phyloP scores from a whole-genome alignment of 2,797 vertebrate species.

The Cryptoblepharus egeriae region DNA sequence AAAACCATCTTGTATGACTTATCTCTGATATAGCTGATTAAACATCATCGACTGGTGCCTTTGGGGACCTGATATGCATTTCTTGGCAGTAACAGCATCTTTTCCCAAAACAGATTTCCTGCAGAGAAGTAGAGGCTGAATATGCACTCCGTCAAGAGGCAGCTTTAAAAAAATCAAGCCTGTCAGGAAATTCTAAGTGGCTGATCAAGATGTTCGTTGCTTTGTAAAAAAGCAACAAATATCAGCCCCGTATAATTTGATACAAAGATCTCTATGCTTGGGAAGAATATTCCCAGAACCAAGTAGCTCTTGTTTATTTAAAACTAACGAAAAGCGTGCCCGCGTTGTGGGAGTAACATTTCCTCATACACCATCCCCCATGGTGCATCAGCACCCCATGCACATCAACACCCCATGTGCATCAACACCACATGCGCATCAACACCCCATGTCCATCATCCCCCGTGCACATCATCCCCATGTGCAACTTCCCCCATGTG shows the following conservation, averaged over 20 bases:
- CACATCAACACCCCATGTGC: too few species aligned
- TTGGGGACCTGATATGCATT: constrained; percentile 53
- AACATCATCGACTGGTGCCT: constrained; percentile 49
- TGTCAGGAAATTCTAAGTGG: constrained; percentile 55
- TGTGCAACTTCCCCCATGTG: too few species aligned
- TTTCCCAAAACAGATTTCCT: constrained; percentile 66
- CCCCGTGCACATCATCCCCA: too few species aligned
- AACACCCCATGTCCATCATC: too few species aligned
- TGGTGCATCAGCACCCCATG: too few species aligned
- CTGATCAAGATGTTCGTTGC: rapidly evolving
- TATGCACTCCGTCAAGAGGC: constrained; percentile 29
- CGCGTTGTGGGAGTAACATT: too few species aligned
- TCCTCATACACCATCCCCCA: too few species aligned
- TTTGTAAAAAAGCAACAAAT: not conserved
- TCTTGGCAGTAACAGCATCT: constrained; percentile 50
- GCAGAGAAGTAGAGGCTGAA: constrained; percentile 41
- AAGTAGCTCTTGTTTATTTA: too few species aligned
- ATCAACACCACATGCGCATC: too few species aligned
- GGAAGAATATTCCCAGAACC: too few species aligned
- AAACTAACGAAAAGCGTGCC: too few species aligned
- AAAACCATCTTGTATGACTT: constrained; percentile 5
- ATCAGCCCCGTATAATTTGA: not conserved
- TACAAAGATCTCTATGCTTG: too few species aligned
- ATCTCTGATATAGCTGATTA: constrained; percentile 38
- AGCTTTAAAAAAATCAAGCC: not conserved